A percentile compares a stretch with the other conserved stretches of the same genome.
phyloP scores from a whole-genome alignment of 2,797 vertebrate species.

The Botia kubotai region DNA sequence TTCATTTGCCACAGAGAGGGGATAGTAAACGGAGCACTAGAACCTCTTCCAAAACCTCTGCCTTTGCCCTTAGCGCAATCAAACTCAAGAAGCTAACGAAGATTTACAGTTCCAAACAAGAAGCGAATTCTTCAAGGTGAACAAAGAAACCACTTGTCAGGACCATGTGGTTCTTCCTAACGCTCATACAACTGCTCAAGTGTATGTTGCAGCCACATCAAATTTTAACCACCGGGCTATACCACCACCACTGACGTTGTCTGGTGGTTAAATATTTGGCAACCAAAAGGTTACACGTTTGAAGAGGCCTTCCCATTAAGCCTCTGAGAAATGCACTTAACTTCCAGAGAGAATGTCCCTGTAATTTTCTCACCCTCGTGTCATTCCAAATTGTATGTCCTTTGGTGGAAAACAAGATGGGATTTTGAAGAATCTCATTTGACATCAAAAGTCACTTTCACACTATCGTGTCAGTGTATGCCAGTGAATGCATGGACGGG shows the following conservation, averaged over 20 bases:
- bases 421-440: background rate
- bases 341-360: background rate
- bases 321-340: background rate
- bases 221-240: background rate
- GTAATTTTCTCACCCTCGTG: background rate
- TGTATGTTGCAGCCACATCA: background rate
- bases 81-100: slow-evolving; percentile 30
- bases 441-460: no score
- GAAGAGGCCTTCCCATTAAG: background rate
- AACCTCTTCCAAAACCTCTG: slow-evolving; percentile 40
- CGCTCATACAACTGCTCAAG: slow-evolving; percentile 15
- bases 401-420: background rate
- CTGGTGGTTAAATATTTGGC: background rate
- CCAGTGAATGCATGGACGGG: no score
- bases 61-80: slow-evolving; percentile 39
- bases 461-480: no score
- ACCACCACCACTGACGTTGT: background rate
- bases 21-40: slow-evolving; percentile 16
- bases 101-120: slow-evolving; percentile 1
- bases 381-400: no score
- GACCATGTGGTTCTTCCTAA: slow-evolving; percentile 4
- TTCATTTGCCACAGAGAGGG: slow-evolving; percentile 39
- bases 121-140: slow-evolving; percentile 1
- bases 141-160: slow-evolving; percentile 11
- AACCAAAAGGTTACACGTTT: slow-evolving; percentile 30